Evolutionary conservation across 2,888 invertebrate species (phyloP), one percentile per base, ranked within the genome.

Genomic region (Poecilus cupreus): DNA sequence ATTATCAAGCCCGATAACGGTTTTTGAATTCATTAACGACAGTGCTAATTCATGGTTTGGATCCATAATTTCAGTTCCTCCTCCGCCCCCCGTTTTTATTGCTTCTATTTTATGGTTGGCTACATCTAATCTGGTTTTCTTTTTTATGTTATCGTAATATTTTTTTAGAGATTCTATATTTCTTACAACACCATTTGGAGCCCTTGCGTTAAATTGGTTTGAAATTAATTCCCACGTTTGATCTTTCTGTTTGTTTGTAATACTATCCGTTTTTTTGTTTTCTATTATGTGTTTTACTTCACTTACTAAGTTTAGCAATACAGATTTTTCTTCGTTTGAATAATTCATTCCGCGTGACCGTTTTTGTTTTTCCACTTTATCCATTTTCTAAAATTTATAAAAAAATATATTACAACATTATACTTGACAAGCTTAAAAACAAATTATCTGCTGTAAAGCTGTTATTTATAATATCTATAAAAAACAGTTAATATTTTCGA

Each of bases 71-170:
- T 18, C n/a, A 18, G n/a, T 3, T 18, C 3, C 20, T 13, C 4
- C 3, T 3, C 57, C 57, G 16, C 57, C 57, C 6, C 57, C 57
- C 8, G 57, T 57, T 57, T 57, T 57, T 5, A 22, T 57, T 10
- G 10, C 10, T 22, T 18, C 10, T 10, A 22, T 18, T 57, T 57
- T 57, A 16, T 16, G 5, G 8, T 57, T 22, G 3, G 57, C 57
- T 22, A 22, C 20, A 8, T 26, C 24, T 24, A n/a, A 11, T 60
- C 60, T 60, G 10, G 60, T 60, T n/a, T 24, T 60, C 60, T 60
- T 60, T 60, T 60, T 60, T 11, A 60, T 26, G 13, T 60, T 60
- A 24, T 60, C 60, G 13, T 26, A 60, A 16, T 60, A 60, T 60
- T 24, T 16, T 60, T 32, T 60, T 60, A 60, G 13, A n/a, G 32